Evolutionary conservation across 2,888 invertebrate genomes (phyloP).

Genomic region (Micropterix aruncella): DNA sequence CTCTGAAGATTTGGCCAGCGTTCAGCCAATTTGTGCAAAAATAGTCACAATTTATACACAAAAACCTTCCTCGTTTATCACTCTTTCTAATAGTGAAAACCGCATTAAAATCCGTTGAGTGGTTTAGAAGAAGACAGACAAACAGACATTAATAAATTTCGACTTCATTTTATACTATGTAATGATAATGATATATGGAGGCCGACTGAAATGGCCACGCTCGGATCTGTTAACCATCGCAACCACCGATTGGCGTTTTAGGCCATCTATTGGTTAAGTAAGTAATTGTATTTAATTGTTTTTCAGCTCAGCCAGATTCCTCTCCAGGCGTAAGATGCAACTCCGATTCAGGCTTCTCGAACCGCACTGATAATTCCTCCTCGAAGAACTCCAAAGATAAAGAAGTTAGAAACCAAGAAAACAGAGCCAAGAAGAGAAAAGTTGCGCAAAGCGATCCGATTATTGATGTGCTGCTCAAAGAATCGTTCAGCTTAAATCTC

Average conservation of each 20-base stretch:
- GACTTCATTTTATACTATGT: not conserved
- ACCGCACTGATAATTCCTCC: conserved; percentile 27
- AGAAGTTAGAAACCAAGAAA: not conserved
- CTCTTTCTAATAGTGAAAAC: too few relatives aligned
- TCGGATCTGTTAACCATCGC: too few relatives aligned
- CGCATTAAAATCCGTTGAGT: too few relatives aligned
- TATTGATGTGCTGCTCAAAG: not conserved
- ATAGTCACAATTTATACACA: not conserved
- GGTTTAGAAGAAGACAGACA: too few relatives aligned
- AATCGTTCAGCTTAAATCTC: conserved; percentile 1
- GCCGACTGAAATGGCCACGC: too few relatives aligned
- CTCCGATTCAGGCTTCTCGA: conserved; percentile 35
- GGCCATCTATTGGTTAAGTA: too few relatives aligned
- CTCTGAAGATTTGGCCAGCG: too few relatives aligned
- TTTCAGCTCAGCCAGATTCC: not conserved
- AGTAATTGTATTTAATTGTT: not conserved
- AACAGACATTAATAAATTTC: too few relatives aligned
- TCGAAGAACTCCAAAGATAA: conserved; percentile 15
- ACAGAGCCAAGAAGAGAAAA: not conserved
- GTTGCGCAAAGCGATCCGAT: not conserved
- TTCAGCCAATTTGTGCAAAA: not conserved
- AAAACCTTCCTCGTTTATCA: too few relatives aligned
- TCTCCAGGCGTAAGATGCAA: conserved; percentile 20
- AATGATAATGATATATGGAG: not conserved
- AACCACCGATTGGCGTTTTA: too few relatives aligned